These are phyloP conservation scores for Melanotaenia parkinsoni DNA, from an alignment of 2,797 vertebrate species.

Conservation along the genomic window DNA sequence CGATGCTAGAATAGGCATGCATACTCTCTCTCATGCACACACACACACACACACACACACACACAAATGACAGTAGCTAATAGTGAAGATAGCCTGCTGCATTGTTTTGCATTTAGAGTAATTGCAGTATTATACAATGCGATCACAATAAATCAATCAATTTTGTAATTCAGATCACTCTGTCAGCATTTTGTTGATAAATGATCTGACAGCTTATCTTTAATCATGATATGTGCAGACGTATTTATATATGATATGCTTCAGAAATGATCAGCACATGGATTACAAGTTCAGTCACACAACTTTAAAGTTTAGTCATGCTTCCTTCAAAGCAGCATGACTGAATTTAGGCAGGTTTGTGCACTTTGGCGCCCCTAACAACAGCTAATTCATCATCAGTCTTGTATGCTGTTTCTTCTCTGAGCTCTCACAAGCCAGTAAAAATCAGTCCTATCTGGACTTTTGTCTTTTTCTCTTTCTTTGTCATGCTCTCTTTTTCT, in stretches of 20 bases:
- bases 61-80: constrained; percentile 1
- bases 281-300: not conserved
- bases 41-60: not conserved
- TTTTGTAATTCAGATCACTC: not conserved
- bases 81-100: not conserved
- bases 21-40: not conserved
- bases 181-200: not conserved
- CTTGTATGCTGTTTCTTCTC: not conserved
- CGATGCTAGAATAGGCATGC: constrained; percentile 35
- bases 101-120: not conserved
- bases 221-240: not conserved
- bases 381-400: too few relatives aligned
- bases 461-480: too few relatives aligned
- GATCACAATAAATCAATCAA: not conserved
- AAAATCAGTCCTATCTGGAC: too few relatives aligned
- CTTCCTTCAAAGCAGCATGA: too few relatives aligned
- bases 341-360: too few relatives aligned
- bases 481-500: too few relatives aligned
- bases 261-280: not conserved
- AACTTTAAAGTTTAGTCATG: not conserved
- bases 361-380: too few relatives aligned
- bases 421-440: too few relatives aligned
- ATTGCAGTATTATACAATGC: not conserved
- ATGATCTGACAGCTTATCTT: not conserved
- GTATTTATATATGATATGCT: not conserved